Evolutionary conservation across 2,113 vertebrate species (phyloP).

Genomic region (Epinephelus fuscoguttatus): DNA sequence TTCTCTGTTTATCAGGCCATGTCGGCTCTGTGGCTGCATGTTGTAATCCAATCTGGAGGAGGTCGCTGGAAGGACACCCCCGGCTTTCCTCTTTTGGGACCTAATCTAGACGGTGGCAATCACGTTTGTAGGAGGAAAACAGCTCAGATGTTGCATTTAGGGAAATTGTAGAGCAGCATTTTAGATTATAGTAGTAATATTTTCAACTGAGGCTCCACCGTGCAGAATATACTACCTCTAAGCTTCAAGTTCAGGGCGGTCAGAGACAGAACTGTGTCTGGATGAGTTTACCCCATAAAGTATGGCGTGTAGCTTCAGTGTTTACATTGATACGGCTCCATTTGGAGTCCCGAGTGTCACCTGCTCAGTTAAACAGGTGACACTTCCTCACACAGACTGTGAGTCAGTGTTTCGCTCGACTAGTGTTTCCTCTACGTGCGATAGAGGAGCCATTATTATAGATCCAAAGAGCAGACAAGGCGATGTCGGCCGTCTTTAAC

Average conservation of each 20-base stretch:
- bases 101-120: conserved; percentile 36
- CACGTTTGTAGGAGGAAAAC: conserved; percentile 23
- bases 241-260: neutral
- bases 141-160: neutral
- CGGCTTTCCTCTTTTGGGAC: conserved; percentile 18
- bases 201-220: neutral
- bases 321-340: neutral
- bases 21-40: conserved; percentile 17
- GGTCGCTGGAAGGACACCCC: conserved; percentile 47
- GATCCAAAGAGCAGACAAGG: conserved; percentile 5
- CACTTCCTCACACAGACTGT: neutral
- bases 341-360: neutral
- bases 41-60: conserved; percentile 47
- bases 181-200: neutral
- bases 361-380: neutral
- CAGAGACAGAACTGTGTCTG: neutral
- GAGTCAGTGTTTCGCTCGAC: too few relatives aligned
- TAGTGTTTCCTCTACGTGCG: neutral
- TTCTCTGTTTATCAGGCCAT: conserved; percentile 26
- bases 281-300: neutral
- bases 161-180: neutral
- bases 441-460: neutral
- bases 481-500: conserved; percentile 19
- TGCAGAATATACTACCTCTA: conserved; percentile 8
- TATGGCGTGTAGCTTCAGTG: neutral